A percentile compares a stretch with the other conserved stretches of the same genome.
Evolutionary conservation across 2,797 vertebrate genomes (phyloP).

Genomic region (Choloepus didactylus): DNA sequence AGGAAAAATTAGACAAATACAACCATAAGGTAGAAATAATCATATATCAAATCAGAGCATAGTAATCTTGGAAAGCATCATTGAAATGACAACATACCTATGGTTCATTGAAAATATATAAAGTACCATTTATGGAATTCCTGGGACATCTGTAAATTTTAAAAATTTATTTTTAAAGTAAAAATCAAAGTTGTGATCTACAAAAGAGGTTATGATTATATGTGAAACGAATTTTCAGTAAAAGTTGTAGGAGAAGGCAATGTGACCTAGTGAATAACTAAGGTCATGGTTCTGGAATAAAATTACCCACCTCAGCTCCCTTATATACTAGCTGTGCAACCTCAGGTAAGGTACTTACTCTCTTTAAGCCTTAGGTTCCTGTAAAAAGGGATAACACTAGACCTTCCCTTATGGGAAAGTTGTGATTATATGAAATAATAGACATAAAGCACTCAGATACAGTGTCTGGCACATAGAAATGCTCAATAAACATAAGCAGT

Average conservation of each 20-base stretch:
- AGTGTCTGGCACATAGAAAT: neutral
- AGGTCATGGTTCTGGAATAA: neutral
- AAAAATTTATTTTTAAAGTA: neutral
- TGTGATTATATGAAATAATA: neutral
- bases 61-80: slow-evolving; percentile 22
- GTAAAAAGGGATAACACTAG: neutral
- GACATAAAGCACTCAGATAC: neutral
- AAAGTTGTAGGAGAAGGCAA: neutral
- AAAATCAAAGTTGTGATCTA: slow-evolving; percentile 52
- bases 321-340: neutral
- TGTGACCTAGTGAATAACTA: neutral
- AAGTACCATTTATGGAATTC: neutral
- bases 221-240: slow-evolving; percentile 24
- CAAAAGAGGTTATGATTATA: neutral
- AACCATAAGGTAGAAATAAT: slow-evolving; percentile 22
- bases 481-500: neutral
- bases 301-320: neutral
- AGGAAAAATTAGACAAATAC: slow-evolving; percentile 59
- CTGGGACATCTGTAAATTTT: neutral
- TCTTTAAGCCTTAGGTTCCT: neutral
- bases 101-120: slow-evolving; percentile 33
- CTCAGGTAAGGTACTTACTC: neutral
- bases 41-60: neutral
- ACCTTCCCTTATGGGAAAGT: neutral
- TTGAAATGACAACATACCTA: neutral